Percentiles rank a stretch among this genome's conserved stretches.
phyloP scores from a whole-genome alignment of 53 echinoderm and acorn worm genomes.

The Mesocentrotus franciscanus region DNA sequence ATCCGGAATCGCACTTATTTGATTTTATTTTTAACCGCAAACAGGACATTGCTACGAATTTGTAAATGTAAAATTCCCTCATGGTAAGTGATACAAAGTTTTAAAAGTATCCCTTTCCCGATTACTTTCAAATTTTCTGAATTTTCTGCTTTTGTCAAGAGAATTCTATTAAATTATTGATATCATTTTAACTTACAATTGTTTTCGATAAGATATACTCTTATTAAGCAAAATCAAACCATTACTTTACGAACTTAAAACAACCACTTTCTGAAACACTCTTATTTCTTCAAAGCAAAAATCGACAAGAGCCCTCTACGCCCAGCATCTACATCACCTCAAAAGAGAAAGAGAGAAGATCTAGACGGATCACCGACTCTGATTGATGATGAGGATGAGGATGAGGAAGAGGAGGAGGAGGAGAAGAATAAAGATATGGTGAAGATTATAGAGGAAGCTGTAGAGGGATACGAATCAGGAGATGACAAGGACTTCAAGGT shows the following conservation, averaged over 20 bases:
- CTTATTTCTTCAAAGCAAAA: background rate
- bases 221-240: background rate
- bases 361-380: background rate
- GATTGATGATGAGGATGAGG: background rate
- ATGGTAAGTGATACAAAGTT: too few species aligned
- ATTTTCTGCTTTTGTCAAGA: background rate
- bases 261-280: background rate
- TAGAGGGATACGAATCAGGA: constrained; percentile 30
- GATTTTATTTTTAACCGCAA: too few species aligned
- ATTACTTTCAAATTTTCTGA: too few species aligned
- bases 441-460: background rate
- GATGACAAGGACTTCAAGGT: constrained; percentile 58
- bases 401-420: background rate
- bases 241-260: background rate
- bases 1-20: too few species aligned
- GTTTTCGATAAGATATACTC: too few species aligned
- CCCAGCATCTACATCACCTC: constrained; percentile 46
- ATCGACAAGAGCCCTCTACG: constrained; percentile 62
- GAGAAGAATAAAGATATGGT: background rate
- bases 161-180: too few species aligned
- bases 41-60: too few species aligned
- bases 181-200: too few species aligned
- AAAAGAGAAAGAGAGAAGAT: constrained; percentile 54
- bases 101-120: too few species aligned
- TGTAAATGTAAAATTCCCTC: too few species aligned